phyloP scores from a whole-genome alignment of 1,140 invertebrate species.

The Aphis craccivora region DNA sequence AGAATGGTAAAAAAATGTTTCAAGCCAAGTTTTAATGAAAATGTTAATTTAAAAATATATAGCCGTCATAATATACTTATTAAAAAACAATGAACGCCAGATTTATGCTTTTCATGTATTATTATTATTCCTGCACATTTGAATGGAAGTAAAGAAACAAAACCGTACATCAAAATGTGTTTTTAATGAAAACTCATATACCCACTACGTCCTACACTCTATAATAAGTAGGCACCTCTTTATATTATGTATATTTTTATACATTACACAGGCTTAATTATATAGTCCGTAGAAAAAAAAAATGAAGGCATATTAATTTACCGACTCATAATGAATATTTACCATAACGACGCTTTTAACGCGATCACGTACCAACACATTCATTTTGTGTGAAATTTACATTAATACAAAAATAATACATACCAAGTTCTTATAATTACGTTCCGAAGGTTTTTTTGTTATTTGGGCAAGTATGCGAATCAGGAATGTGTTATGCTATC shows the following conservation, averaged over 20 bases:
- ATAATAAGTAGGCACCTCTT: neutral
- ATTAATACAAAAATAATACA: neutral
- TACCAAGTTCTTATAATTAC: neutral
- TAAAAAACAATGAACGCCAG: neutral
- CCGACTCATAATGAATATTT: conserved; percentile 17
- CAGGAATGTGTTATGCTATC: neutral
- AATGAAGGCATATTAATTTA: neutral
- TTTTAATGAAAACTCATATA: neutral
- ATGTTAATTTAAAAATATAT: neutral
- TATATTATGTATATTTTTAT: neutral
- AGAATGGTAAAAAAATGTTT: neutral
- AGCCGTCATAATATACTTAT: neutral
- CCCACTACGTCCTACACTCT: neutral
- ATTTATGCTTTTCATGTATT: neutral
- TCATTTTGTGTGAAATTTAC: neutral
- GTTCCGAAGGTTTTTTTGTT: neutral
- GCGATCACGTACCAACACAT: neutral
- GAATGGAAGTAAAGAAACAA: neutral
- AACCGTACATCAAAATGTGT: neutral
- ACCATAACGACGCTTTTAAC: conserved; percentile 4
- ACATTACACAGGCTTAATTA: neutral
- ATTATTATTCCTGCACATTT: neutral
- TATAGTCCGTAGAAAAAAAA: neutral
- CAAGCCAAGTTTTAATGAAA: neutral
- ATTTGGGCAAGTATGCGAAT: neutral